A percentile compares a stretch with the other conserved stretches of the same genome.
Evolutionary conservation across 2,888 invertebrate genomes (phyloP).

Genomic region (Macroteleia sp.): DNA sequence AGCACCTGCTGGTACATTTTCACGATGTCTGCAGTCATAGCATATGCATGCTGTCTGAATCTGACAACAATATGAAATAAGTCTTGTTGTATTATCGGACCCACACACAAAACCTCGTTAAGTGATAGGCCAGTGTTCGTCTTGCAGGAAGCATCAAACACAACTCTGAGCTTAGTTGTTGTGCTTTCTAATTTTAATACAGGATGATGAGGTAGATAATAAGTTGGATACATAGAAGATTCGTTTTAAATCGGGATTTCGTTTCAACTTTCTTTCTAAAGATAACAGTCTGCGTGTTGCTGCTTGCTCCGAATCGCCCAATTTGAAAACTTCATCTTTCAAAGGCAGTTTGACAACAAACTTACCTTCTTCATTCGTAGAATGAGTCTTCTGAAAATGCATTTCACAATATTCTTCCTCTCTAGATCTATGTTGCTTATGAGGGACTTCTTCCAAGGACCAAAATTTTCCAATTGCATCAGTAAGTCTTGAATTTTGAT

Average conservation of each 20-base stretch:
- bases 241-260: neutral
- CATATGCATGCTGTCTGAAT: slow-evolving; percentile 64
- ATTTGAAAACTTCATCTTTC: slow-evolving; percentile 51
- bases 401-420: too few relatives aligned
- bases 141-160: slow-evolving; percentile 26
- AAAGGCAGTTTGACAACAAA: slow-evolving; percentile 47
- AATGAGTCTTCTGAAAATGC: too few relatives aligned
- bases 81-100: slow-evolving; percentile 68
- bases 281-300: neutral
- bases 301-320: slow-evolving; percentile 3
- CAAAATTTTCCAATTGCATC: too few relatives aligned
- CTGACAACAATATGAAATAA: slow-evolving; percentile 64
- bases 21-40: slow-evolving; percentile 71
- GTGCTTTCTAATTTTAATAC: slow-evolving; percentile 67
- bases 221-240: neutral
- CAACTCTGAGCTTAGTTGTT: slow-evolving; percentile 6
- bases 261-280: slow-evolving; percentile 1
- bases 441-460: too few relatives aligned
- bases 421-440: too few relatives aligned
- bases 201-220: slow-evolving; percentile 14
- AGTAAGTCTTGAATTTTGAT: too few relatives aligned
- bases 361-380: too few relatives aligned
- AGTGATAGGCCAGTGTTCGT: slow-evolving; percentile 66
- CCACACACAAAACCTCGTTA: slow-evolving; percentile 68
- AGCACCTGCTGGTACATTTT: slow-evolving; percentile 72